Evolutionary conservation across 2,888 invertebrate species (phyloP), one percentile per base, ranked within the genome.

Genomic region (Stenichneumon culpator): DNA sequence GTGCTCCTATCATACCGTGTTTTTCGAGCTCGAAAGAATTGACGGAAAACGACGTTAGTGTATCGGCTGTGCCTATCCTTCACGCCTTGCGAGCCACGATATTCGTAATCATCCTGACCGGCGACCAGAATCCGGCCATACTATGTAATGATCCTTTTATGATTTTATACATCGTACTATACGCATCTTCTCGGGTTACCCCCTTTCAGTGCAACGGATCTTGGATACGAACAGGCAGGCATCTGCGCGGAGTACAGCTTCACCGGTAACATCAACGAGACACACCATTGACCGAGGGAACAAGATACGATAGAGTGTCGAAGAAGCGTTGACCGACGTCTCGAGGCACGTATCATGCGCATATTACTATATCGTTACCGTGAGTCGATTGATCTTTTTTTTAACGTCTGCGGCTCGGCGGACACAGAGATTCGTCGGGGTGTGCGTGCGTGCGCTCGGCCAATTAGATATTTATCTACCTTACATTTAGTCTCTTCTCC

Each of bases 391-490:
- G 68, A 84, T 78, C 77, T 81, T 84, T 73, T 32, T 39, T 36
- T 9, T 9, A 36, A 9, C 72, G 60, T 57, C 36, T n/a, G 63
- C 22, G 36, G 32, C 47, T 60, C 44, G 32, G 44, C 81, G 73
- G 73, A 74, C 70, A 69, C 69, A 54, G 57, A 81, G 78, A 84
- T 84, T 78, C 73, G 73, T 84, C 72, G 79, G 84, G 82, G 84
- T 86, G 36, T 36, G 36, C 36, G 85, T 87, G 87, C 87, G 87
- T 87, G 87, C 65, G 73, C 79, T 81, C 73, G 85, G 75, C 84
- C 86, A 87, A 87, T 87, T 87, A 86, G 87, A 87, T 87, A 84
- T 83, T 87, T 86, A 87, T 87, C 85, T 86, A 81, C 68, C 79
- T 85, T 84, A 86, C 87, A 87, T 87, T 82, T 81, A 84, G 75